Evolutionary conservation across 2,888 invertebrate species (phyloP).

Genomic region (Drosophila incognita): DNA sequence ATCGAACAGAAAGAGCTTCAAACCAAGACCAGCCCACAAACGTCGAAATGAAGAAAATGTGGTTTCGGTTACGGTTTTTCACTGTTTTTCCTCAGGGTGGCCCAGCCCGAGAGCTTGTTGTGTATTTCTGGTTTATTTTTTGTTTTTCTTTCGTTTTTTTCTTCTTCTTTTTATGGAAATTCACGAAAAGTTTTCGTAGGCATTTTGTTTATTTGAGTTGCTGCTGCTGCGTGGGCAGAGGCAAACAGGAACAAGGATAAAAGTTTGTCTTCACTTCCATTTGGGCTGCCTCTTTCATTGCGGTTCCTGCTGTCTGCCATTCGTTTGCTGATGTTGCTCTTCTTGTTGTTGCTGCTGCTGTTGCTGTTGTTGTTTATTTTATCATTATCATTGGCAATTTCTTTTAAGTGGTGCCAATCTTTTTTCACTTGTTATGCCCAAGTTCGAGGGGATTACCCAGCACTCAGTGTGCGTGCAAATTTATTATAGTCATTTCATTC

Average conservation of each 20-base stretch:
- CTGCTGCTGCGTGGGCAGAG: slow-evolving; percentile 11
- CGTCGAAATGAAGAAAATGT: slow-evolving; percentile 80
- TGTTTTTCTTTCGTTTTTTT: slow-evolving; percentile 13
- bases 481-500: slow-evolving; percentile 83
- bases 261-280: slow-evolving; percentile 58
- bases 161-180: slow-evolving; percentile 69
- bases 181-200: slow-evolving; percentile 73
- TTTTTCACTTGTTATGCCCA: slow-evolving; percentile 77
- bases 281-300: slow-evolving; percentile 50
- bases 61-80: slow-evolving; percentile 82
- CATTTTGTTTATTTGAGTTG: slow-evolving; percentile 73
- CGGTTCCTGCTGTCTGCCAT: slow-evolving; percentile 44
- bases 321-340: slow-evolving; percentile 46
- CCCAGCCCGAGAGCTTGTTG: slow-evolving; percentile 55
- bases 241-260: slow-evolving; percentile 44
- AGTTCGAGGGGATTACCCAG: slow-evolving; percentile 67
- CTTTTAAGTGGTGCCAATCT: slow-evolving; percentile 82
- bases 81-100: slow-evolving; percentile 62
- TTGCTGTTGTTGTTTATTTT: slow-evolving; percentile 75
- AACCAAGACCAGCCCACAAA: slow-evolving; percentile 64
- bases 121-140: slow-evolving; percentile 27
- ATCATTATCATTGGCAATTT: slow-evolving; percentile 82
- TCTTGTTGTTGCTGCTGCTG: slow-evolving; percentile 29
- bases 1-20: slow-evolving; percentile 41
- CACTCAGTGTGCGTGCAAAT: slow-evolving; percentile 61